phyloP scores from a whole-genome alignment of 2,797 vertebrate genomes.

The Sebastes wilsoni region DNA sequence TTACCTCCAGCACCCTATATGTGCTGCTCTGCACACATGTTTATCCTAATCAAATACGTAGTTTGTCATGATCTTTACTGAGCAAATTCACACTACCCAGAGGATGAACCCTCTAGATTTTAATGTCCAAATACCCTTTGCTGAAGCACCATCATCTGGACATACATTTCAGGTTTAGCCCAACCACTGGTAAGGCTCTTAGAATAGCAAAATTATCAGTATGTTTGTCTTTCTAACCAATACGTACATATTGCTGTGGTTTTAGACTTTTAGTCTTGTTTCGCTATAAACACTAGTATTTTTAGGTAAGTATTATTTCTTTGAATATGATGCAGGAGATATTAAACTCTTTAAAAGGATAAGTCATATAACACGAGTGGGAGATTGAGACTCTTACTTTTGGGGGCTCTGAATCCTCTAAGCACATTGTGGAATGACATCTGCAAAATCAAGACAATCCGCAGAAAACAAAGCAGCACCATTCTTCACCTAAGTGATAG shows the following conservation, averaged over 20 bases:
- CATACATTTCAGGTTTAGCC: rapidly evolving
- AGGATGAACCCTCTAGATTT: not conserved
- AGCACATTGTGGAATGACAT: not conserved
- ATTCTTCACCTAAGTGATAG: not conserved
- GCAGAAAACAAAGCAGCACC: not conserved
- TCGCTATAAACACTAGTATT: not conserved
- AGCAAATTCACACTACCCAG: not conserved
- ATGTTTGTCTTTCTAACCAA: not conserved
- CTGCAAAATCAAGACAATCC: conserved; percentile 3
- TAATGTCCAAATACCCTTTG: not conserved
- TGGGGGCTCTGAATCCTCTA: not conserved
- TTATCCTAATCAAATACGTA: not conserved
- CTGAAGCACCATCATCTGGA: not conserved
- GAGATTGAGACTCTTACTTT: not conserved
- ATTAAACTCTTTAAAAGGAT: not conserved
- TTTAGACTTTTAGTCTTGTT: not conserved
- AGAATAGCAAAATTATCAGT: too few species aligned
- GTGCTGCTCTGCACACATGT: not conserved
- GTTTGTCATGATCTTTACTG: not conserved
- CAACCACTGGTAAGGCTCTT: not conserved
- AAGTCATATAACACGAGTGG: not conserved
- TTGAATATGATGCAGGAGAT: not conserved
- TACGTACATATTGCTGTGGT: not conserved
- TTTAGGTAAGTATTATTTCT: not conserved
- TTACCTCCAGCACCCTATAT: not conserved